Conservation (phyloP, 2,888 invertebrate species). For the Trichogramma evanescens region DNA sequence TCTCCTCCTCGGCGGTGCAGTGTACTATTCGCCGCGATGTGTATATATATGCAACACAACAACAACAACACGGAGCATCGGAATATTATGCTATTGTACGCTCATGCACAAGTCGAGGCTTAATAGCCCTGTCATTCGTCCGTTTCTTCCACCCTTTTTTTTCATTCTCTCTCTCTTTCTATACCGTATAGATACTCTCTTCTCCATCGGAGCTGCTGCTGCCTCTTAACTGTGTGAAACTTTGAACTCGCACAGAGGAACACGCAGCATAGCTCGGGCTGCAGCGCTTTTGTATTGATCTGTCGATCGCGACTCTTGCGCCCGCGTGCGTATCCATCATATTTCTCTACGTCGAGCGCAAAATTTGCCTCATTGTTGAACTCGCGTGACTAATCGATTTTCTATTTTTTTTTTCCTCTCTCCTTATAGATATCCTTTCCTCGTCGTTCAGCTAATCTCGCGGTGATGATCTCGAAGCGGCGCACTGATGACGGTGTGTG, state of each 20-base stretch:
- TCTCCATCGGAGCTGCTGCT: neutral
- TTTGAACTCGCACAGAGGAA: conserved; percentile 5
- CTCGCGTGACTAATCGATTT: conserved; percentile 20
- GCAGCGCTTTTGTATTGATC: conserved; percentile 1
- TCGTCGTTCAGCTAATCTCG: neutral
- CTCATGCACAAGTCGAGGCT: neutral
- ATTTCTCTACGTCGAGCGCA: conserved; percentile 17
- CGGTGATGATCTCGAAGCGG: neutral
- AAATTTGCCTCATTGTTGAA: conserved; percentile 16
- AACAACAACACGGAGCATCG: neutral
- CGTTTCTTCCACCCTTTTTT: conserved; percentile 5
- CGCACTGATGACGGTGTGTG: too few relatives aligned
- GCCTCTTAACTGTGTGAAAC: conserved; percentile 4
- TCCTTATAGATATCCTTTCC: neutral
- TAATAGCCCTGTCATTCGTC: conserved; percentile 10
- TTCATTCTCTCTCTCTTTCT: neutral
- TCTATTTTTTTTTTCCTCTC: conserved; percentile 7
- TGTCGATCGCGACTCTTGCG: neutral
- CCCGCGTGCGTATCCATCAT: conserved; percentile 11
- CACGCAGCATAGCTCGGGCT: too few relatives aligned
- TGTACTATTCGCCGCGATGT: too few relatives aligned
- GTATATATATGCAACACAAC: too few relatives aligned
- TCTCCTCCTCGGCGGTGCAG: neutral
- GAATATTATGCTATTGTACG: conserved; percentile 14
- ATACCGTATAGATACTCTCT: too few relatives aligned